phyloP scores from a whole-genome alignment of 2,797 vertebrate species.

The Spinus pinus region DNA sequence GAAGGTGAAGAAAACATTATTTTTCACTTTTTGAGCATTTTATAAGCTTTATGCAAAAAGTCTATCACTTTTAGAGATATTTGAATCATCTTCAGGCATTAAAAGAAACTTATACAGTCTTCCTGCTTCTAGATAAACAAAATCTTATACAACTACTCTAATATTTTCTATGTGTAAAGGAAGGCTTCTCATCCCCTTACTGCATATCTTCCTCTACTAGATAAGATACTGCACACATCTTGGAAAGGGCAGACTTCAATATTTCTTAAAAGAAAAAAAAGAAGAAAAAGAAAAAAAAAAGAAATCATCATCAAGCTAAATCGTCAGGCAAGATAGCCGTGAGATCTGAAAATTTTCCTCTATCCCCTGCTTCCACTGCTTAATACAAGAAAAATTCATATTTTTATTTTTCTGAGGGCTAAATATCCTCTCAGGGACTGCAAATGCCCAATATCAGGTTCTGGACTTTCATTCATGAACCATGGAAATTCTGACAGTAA shows the following conservation, averaged over 20 bases:
- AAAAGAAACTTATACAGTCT: background rate
- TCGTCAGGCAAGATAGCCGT: background rate
- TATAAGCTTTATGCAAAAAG: background rate
- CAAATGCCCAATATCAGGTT: background rate
- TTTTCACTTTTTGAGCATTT: background rate
- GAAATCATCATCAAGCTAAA: accelerated
- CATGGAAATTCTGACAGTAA: background rate
- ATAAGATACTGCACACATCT: background rate
- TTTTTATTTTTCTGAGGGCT: background rate
- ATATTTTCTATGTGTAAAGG: background rate
- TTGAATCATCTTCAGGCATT: background rate
- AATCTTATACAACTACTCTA: background rate
- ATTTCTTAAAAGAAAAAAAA: background rate
- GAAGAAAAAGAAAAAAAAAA: accelerated
- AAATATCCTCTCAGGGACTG: background rate
- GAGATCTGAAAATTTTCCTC: background rate
- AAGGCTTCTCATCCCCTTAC: background rate
- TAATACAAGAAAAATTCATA: background rate
- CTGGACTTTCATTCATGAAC: background rate
- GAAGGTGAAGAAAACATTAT: background rate
- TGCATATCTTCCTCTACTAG: background rate
- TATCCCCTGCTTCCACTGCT: background rate
- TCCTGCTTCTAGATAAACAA: background rate
- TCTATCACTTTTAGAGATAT: background rate
- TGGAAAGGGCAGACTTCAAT: background rate